Percentiles rank a stretch among this genome's conserved stretches.
These are phyloP conservation scores for Platichthys stellatus DNA, from an alignment of 2,113 vertebrate genomes.

Conservation along the genomic window DNA sequence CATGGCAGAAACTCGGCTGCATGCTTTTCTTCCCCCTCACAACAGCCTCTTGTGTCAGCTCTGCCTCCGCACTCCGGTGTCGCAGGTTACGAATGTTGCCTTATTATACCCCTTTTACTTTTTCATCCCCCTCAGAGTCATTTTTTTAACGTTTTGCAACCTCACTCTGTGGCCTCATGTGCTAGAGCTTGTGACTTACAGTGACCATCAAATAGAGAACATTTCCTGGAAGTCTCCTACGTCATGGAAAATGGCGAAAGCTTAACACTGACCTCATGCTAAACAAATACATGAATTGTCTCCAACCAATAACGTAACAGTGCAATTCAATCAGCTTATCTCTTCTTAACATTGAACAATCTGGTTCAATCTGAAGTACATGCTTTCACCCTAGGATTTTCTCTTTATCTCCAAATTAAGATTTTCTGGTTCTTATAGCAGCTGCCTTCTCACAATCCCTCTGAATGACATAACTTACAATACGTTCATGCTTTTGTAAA, in stretches of 20 bases:
- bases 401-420: neutral
- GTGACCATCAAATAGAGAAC: constrained; percentile 42
- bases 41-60: constrained; percentile 21
- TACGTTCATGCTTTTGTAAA: neutral
- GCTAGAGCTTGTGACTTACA: constrained; percentile 77
- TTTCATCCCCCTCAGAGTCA: constrained; percentile 60
- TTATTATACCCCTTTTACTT: constrained; percentile 37
- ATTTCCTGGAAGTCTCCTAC: constrained; percentile 34
- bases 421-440: neutral
- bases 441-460: neutral
- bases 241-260: constrained; percentile 20
- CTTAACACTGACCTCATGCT: constrained; percentile 6
- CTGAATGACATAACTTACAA: neutral
- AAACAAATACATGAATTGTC: neutral
- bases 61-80: constrained; percentile 16
- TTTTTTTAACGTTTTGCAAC: constrained; percentile 65
- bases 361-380: neutral
- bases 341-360: neutral
- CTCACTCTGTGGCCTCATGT: constrained; percentile 58
- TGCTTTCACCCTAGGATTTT: neutral
- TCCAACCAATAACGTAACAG: neutral
- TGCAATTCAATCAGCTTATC: neutral
- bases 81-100: constrained; percentile 45
- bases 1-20: constrained; percentile 45
- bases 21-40: neutral